phyloP scores from a whole-genome alignment of 1,140 invertebrate species.

The Babylonia areolata region DNA sequence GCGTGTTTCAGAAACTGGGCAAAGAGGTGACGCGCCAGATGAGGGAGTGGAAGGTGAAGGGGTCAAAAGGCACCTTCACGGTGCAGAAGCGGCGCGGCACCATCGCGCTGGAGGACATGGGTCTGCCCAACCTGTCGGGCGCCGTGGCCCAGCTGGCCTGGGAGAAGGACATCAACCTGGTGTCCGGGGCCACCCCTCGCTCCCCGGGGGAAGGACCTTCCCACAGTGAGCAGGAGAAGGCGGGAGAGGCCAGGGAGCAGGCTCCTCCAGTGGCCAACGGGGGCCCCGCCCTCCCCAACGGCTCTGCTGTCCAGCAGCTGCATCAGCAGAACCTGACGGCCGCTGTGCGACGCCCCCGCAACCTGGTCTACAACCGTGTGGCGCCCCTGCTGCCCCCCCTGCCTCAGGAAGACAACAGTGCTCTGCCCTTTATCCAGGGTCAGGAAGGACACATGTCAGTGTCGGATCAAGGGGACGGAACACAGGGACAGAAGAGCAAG shows the following conservation, averaged over 20 bases:
- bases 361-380: slow-evolving; percentile 30
- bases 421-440: not conserved
- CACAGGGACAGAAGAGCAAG: not conserved
- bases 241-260: not conserved
- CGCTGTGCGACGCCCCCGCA: not conserved
- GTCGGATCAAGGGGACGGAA: not conserved
- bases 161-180: slow-evolving; percentile 72
- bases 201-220: not conserved
- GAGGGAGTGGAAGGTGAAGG: slow-evolving; percentile 54
- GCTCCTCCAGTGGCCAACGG: not conserved
- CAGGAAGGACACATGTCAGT: not conserved
- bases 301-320: not conserved
- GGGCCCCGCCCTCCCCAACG: not conserved
- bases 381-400: slow-evolving; percentile 28
- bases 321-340: not conserved
- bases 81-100: slow-evolving; percentile 23
- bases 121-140: slow-evolving; percentile 38
- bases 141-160: slow-evolving; percentile 71
- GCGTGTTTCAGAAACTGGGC: slow-evolving; percentile 59
- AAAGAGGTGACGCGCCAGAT: slow-evolving; percentile 64
- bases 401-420: slow-evolving; percentile 5
- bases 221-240: too few species aligned
- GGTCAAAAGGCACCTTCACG: slow-evolving; percentile 22
- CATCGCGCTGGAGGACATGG: slow-evolving; percentile 7
- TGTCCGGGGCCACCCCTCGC: slow-evolving; percentile 49